Evolutionary conservation across 2,888 invertebrate genomes (phyloP).

Genomic region (Busseola fusca): DNA sequence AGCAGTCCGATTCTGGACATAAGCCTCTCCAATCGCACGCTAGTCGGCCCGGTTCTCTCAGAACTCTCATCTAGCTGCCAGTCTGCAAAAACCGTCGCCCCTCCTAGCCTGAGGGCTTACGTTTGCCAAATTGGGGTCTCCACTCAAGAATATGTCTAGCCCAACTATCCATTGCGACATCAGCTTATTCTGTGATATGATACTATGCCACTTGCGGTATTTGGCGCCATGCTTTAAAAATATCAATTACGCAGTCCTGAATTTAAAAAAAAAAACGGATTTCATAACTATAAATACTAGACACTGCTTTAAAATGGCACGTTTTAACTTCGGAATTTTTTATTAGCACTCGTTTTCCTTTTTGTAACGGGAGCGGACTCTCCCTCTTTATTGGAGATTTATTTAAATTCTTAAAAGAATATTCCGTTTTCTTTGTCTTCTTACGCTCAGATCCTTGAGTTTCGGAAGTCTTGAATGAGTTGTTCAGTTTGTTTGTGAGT

Average conservation of each 20-base stretch:
- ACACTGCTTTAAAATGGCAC: conserved; percentile 79
- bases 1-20: not conserved
- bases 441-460: conserved; percentile 64
- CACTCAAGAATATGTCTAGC: not conserved
- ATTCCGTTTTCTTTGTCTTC: conserved; percentile 76
- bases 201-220: not conserved
- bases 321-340: conserved; percentile 79
- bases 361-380: conserved; percentile 81
- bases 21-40: not conserved
- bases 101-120: not conserved
- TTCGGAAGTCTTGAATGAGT: conserved; percentile 79
- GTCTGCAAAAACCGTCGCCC: not conserved
- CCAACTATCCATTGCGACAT: not conserved
- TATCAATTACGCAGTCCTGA: conserved; percentile 52
- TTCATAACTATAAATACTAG: conserved; percentile 68
- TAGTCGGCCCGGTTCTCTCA: no score
- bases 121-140: not conserved
- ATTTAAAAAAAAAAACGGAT: conserved; percentile 65
- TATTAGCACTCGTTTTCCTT: conserved; percentile 82
- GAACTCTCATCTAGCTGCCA: not conserved
- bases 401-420: conserved; percentile 86
- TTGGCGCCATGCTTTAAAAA: not conserved
- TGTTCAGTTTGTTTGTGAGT: conserved; percentile 69
- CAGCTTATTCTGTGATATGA: not conserved
- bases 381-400: conserved; percentile 80